Base-by-base conservation (phyloP, 2,888 invertebrate genomes). In the Linyphia triangularis region DNA sequence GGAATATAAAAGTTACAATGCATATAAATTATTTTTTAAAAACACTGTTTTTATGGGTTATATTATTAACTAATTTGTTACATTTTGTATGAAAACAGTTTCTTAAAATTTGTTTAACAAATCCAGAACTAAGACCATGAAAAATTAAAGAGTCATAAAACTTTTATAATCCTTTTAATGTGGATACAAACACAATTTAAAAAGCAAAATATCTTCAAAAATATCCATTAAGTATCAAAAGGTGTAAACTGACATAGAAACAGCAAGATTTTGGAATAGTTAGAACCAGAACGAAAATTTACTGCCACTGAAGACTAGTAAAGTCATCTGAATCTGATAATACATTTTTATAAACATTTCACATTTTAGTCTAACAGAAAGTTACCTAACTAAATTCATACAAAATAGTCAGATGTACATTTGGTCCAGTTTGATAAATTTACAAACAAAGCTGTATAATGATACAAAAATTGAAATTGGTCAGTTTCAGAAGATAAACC, bases 191-290 rank as follows among this genome's bases (percentile, higher is more conserved):
- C 61, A 82, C 30, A 40, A 59, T 61, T 72, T 72, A 61, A 24
- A 57, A 82, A 82, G 82, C 82, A 82, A 82, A 72, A 82, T 61
- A 63, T 30, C 28, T 59, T 70, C n/a, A 82, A 78, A 72, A 82
- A 72, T 82, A 82, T 61, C 26, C 63, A 40, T 72, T 61, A 82
- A 61, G 70, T 72, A 72, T 72, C 70, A 82, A 82, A 82, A 72
- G 51, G 28, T 82, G 69, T 82, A 82, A 81, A 72, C 82, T 72
- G 26, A 37, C 59, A 70, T 57, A 81, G 69, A 67, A 69, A 70
- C 33, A 65, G 59, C 10, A 82, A 70, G 19, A 28, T 33, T 69
- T 24, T 70, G 59, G 30, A 75, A 75, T 33, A 30, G 28, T 75
- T 22, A 75, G 22, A 70, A 43, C 70, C 43, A 26, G 24, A 59